Conservation (phyloP, 2,888 invertebrate genomes). For the Chirona hameri region DNA sequence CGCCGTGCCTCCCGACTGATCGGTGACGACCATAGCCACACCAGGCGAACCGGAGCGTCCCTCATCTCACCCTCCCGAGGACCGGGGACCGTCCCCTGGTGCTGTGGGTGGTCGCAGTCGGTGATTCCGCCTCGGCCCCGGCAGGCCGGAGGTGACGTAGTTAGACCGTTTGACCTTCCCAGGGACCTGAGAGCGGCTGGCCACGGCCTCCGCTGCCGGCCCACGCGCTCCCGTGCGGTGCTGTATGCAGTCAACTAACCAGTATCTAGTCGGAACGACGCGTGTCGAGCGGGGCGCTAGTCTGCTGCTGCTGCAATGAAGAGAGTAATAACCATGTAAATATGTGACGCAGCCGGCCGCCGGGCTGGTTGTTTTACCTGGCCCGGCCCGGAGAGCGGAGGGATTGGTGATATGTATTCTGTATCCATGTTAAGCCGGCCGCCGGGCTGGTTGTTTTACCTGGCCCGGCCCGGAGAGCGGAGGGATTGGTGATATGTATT, state of each 20-base stretch:
- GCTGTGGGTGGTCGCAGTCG: too few species aligned
- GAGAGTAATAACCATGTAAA: neutral
- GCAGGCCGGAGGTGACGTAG: too few species aligned
- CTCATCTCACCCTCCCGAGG: too few species aligned
- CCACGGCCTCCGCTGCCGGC: too few species aligned
- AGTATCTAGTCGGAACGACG: neutral
- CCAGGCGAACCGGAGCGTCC: too few species aligned
- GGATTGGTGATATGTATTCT: neutral
- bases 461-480: neutral
- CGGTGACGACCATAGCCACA: too few species aligned
- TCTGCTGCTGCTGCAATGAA: neutral
- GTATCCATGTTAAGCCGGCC: neutral
- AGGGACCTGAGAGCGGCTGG: neutral
- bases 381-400: neutral
- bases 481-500: neutral
- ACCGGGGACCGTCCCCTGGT: too few species aligned
- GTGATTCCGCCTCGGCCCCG: too few species aligned
- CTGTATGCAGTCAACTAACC: slow-evolving; percentile 12
- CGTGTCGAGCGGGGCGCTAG: neutral
- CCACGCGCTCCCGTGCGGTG: neutral
- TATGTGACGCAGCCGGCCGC: neutral
- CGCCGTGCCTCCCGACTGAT: too few species aligned
- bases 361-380: neutral
- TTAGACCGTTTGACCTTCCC: too few species aligned
- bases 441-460: neutral